Percentiles rank a stretch among this genome's conserved stretches.
These are phyloP conservation scores for Magallana angulata DNA, from an alignment of 1,140 invertebrate species.

Conservation along the genomic window DNA sequence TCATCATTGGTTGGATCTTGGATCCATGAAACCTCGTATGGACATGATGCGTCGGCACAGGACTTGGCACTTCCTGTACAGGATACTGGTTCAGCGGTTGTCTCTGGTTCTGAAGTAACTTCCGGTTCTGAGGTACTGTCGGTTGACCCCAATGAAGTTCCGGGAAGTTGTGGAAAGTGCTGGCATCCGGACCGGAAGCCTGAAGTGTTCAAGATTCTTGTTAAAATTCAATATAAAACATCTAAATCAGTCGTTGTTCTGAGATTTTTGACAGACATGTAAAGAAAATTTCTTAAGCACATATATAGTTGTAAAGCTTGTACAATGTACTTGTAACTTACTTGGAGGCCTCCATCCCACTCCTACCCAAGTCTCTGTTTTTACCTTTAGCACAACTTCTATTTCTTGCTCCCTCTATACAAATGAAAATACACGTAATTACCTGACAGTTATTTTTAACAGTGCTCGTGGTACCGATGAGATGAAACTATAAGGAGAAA, in stretches of 20 bases:
- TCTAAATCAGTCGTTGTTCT: background rate
- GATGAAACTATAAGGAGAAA: too few relatives aligned
- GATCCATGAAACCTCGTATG: constrained; percentile 41
- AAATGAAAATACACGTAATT: background rate
- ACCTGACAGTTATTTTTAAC: too few relatives aligned
- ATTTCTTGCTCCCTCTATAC: constrained; percentile 87
- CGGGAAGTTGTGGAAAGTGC: constrained; percentile 54
- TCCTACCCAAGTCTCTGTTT: constrained; percentile 91
- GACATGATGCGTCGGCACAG: constrained; percentile 6
- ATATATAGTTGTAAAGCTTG: too few relatives aligned
- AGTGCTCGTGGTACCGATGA: too few relatives aligned
- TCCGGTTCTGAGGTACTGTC: constrained; percentile 78
- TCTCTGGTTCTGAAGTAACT: constrained; percentile 51
- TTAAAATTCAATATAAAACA: background rate
- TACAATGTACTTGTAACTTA: constrained; percentile 48
- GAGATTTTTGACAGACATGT: too few relatives aligned
- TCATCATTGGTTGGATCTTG: constrained; percentile 43
- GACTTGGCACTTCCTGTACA: constrained; percentile 45
- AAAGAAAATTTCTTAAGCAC: too few relatives aligned
- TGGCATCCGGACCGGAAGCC: constrained; percentile 32
- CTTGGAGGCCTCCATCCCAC: constrained; percentile 88
- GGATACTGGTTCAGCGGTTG: constrained; percentile 72
- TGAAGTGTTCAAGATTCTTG: background rate
- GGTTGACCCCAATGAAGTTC: background rate
- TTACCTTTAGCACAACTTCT: constrained; percentile 90